Conservation (phyloP, 1,140 invertebrate species). For the Schlechtendalia chinensis region DNA sequence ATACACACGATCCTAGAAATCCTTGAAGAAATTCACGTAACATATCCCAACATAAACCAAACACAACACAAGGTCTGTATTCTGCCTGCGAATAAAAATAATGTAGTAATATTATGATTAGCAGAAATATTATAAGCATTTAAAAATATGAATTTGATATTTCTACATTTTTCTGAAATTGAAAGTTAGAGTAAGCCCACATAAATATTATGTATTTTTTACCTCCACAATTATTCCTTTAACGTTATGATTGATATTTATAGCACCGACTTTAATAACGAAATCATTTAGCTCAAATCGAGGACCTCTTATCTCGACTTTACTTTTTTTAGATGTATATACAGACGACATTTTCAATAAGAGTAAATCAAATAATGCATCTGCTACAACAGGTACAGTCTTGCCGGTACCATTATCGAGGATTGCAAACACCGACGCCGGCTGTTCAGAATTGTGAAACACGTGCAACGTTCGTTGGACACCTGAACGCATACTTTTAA, state of each 20-base stretch:
- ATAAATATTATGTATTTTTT: conserved; percentile 50
- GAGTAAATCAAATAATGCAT: conserved; percentile 84
- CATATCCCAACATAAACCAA: conserved; percentile 85
- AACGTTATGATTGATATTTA: conserved; percentile 88
- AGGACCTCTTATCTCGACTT: conserved; percentile 86
- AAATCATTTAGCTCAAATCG: conserved; percentile 92
- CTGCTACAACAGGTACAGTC: conserved; percentile 81
- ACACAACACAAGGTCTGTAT: conserved; percentile 85
- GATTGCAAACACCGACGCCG: conserved; percentile 88
- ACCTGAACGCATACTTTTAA: conserved; percentile 29
- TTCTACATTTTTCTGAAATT: not conserved
- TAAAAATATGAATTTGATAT: not conserved
- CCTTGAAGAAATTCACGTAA: conserved; percentile 90
- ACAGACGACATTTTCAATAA: conserved; percentile 85
- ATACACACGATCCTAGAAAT: conserved; percentile 76
- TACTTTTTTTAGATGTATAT: conserved; percentile 83
- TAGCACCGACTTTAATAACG: conserved; percentile 88
- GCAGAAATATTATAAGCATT: not conserved
- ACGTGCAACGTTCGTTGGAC: conserved; percentile 79
- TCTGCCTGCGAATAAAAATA: conserved; percentile 67
- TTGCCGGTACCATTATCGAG: conserved; percentile 79
- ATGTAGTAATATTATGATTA: not conserved
- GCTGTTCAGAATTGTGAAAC: conserved; percentile 92
- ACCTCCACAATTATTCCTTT: conserved; percentile 93
- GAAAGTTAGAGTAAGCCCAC: not conserved